These are phyloP conservation scores for Sparidentex hasta DNA, from an alignment of 2,797 vertebrate genomes.

Conservation along the genomic window DNA sequence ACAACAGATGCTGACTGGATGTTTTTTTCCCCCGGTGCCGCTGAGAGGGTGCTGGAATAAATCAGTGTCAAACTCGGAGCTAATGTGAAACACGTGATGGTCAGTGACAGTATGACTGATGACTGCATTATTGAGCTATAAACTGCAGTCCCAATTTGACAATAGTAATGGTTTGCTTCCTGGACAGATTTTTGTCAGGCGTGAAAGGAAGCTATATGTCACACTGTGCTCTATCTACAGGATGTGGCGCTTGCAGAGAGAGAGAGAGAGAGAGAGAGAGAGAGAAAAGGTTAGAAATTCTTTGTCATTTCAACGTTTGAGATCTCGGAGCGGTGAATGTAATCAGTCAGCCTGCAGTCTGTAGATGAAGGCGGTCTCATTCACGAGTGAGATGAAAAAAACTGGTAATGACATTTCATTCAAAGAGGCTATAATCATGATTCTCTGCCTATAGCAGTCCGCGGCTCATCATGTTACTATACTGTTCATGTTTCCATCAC, in stretches of 20 bases:
- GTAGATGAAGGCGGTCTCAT: not conserved
- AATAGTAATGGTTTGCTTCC: conserved; percentile 72
- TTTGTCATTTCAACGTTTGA: conserved; percentile 16
- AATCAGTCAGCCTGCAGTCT: not conserved
- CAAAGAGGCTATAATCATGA: not conserved
- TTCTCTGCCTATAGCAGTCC: not conserved
- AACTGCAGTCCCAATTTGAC: conserved; percentile 77
- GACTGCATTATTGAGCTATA: conserved; percentile 83
- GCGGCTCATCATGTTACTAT: conserved; percentile 2
- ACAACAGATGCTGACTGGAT: conserved; percentile 66
- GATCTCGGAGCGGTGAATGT: not conserved
- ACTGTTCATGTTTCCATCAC: not conserved
- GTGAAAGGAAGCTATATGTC: conserved; percentile 62
- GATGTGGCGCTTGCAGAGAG: not conserved
- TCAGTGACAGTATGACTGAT: conserved; percentile 80
- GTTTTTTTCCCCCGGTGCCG: conserved; percentile 33
- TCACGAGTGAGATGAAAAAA: not conserved
- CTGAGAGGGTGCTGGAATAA: conserved; percentile 64
- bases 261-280: not conserved
- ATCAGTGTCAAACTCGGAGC: conserved; percentile 75
- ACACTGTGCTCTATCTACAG: conserved; percentile 38
- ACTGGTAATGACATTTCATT: not conserved
- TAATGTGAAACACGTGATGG: conserved; percentile 76
- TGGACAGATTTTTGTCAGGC: conserved; percentile 67
- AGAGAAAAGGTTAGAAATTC: no score